Evolutionary conservation across 2,888 invertebrate species (phyloP).

Genomic region (Aleiodes testaceus): DNA sequence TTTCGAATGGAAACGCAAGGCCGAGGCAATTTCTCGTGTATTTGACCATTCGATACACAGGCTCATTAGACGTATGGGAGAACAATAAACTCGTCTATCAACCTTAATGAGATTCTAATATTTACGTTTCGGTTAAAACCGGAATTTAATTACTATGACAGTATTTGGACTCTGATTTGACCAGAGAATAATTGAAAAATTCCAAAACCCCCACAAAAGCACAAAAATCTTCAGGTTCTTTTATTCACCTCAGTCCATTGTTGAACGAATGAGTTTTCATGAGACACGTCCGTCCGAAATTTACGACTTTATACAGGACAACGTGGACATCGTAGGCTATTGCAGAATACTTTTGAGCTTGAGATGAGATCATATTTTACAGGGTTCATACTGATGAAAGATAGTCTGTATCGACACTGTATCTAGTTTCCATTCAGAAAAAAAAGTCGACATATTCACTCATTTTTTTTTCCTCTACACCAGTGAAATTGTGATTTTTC

Average conservation of each 20-base stretch:
- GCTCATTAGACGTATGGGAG: too few species aligned
- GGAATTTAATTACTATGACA: too few species aligned
- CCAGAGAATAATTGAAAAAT: constrained; percentile 21
- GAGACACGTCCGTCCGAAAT: constrained; percentile 30
- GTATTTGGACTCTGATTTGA: background rate
- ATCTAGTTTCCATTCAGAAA: background rate
- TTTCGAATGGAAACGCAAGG: too few species aligned
- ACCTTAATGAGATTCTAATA: too few species aligned
- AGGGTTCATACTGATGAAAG: background rate
- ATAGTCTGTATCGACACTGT: constrained; percentile 9
- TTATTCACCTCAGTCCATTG: background rate
- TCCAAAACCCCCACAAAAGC: constrained; percentile 10
- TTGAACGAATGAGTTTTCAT: constrained; percentile 27
- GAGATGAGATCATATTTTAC: constrained; percentile 37
- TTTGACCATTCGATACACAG: too few species aligned
- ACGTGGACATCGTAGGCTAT: constrained; percentile 20
- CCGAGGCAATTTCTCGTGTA: too few species aligned
- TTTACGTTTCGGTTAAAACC: too few species aligned
- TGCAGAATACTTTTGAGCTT: constrained; percentile 26
- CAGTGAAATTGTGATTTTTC: too few species aligned
- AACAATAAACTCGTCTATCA: too few species aligned
- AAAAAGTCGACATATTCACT: background rate
- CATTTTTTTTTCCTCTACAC: too few species aligned
- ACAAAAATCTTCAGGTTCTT: background rate
- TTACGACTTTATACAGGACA: constrained; percentile 23